Base-by-base conservation (phyloP, 2,888 invertebrate species). In the Caenorhabditis angaria region DNA sequence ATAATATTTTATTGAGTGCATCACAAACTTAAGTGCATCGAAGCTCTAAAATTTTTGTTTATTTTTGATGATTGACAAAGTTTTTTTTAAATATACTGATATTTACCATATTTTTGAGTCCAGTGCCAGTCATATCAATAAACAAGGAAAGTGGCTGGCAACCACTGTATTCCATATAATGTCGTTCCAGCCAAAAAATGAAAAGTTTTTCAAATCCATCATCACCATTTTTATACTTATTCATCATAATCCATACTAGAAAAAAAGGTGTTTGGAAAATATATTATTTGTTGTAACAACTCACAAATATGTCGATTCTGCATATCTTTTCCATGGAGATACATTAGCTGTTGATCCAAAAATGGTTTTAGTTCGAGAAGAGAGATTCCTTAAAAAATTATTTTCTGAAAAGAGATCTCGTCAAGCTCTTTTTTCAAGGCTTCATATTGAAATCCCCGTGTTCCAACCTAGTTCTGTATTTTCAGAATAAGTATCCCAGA, bases 161-260 rank as follows among this genome's bases (percentile, higher is more conserved):
- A n/a, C 78, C 83, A n/a, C 73, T 65, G n/a, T 81, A 77, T 25
- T 81, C 78, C 71, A 77, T 77, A 35, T 71, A 77, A 66, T 86
- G 83, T 20, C 79, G 66, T 58, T 86, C 86, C 48, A 86, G 68
- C 86, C 86, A 86, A 75, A 81, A 86, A 32, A 80, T 76, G 53
- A 86, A 78, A 27, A 82, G 71, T 35, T 78, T 69, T 62, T 84
- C 82, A 50, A 74, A 79, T 8, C 74, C 77, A 20, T 68, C 59
- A 47, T 81, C 76, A 8, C 75, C 78, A 47, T 78, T 76, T 28
- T 66, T 60, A 61, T 83, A 81, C 29, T 82, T 65, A 14, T 61
- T 66, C 65, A 83, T 78, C 65, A 80, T 82, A 35, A 86, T 77
- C 85, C 85, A 85, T 55, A 85, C 85, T 85, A 57, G 64, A 83